Percentiles rank a stretch among this genome's conserved stretches.
phyloP scores from a whole-genome alignment of 1,140 invertebrate genomes.

The Fragariocoptes setiger region DNA sequence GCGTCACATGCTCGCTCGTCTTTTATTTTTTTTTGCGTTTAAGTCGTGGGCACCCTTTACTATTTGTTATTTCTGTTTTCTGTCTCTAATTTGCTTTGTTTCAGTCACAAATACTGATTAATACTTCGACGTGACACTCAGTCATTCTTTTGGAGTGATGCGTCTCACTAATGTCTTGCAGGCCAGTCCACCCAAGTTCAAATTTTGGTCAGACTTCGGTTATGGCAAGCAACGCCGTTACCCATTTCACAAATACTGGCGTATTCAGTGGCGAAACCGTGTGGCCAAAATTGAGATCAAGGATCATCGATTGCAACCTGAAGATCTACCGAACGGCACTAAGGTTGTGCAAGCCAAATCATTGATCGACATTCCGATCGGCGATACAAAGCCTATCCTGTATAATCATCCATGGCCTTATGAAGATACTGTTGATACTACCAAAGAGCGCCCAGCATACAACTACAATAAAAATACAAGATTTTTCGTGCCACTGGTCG shows the following conservation, averaged over 20 bases:
- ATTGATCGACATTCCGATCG: not conserved
- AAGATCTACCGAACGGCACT: not conserved
- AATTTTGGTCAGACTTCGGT: not conserved
- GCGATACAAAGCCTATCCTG: not conserved
- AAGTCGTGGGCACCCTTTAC: too few species aligned
- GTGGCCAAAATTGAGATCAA: not conserved
- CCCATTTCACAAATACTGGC: not conserved
- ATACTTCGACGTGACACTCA: too few species aligned
- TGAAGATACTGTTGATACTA: not conserved
- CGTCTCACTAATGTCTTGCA: not conserved
- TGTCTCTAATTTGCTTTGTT: too few species aligned
- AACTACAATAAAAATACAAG: not conserved
- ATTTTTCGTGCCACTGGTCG: not conserved
- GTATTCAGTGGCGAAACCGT: not conserved
- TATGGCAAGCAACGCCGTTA: not conserved
- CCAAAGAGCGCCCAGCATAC: not conserved
- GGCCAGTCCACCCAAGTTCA: not conserved
- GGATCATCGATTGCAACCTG: not conserved
- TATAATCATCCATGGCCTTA: not conserved
- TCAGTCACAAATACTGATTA: too few species aligned
- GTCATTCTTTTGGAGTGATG: not conserved
- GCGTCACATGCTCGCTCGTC: too few species aligned
- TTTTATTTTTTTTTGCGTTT: too few species aligned
- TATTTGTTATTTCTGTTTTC: too few species aligned
- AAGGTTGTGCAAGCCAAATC: not conserved